A percentile compares a stretch with the other conserved stretches of the same genome.
phyloP scores from a whole-genome alignment of 2,113 vertebrate species.

The Loxodonta africana region DNA sequence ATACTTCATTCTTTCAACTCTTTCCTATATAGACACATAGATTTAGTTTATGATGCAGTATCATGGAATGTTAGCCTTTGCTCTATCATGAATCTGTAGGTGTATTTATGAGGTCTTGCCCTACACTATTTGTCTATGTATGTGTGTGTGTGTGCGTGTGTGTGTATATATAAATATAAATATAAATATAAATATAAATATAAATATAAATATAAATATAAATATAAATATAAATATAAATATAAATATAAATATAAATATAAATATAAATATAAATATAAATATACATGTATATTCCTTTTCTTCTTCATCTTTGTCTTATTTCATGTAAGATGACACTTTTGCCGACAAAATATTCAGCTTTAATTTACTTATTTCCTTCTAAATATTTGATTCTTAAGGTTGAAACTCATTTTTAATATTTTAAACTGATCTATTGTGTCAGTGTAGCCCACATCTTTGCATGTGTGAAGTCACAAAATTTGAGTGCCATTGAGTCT shows the following conservation, averaged over 20 bases:
- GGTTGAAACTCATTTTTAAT: background rate
- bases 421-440: background rate
- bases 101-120: background rate
- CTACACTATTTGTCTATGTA: background rate
- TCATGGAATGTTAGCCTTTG: background rate
- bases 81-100: background rate
- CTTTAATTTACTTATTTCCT: background rate
- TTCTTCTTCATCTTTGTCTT: background rate
- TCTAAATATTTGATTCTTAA: constrained; percentile 18
- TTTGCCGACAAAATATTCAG: background rate
- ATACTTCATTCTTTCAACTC: background rate
- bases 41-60: background rate
- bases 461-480: background rate
- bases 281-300: background rate
- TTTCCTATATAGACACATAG: background rate
- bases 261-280: too few relatives aligned
- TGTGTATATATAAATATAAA: too few relatives aligned
- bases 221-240: too few relatives aligned
- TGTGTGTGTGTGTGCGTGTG: too few relatives aligned
- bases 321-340: background rate
- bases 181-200: too few relatives aligned
- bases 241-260: too few relatives aligned
- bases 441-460: background rate
- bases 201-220: too few relatives aligned
- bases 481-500: background rate